Conservation (phyloP, 2,888 invertebrate genomes). For the Eupithecia dodoneata region DNA sequence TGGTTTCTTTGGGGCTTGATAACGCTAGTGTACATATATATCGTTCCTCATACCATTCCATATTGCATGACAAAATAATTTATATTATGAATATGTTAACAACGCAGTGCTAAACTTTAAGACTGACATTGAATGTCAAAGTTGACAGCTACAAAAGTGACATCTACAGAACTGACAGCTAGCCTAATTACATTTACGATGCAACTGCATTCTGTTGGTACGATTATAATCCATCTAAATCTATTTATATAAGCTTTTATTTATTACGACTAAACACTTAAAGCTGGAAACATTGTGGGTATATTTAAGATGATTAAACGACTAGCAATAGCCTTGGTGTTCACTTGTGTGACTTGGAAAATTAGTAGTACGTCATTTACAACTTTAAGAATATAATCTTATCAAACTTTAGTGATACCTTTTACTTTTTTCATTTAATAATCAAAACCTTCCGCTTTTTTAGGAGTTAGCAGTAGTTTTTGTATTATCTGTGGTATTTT, state of each 20-base stretch:
- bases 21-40: neutral
- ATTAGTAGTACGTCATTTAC: neutral
- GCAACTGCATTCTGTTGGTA: neutral
- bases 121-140: slow-evolving; percentile 13
- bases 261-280: neutral
- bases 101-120: neutral
- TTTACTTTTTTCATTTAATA: neutral
- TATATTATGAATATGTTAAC: neutral
- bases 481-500: neutral
- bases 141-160: slow-evolving; percentile 9
- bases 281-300: neutral
- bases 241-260: slow-evolving; percentile 6
- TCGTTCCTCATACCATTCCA: too few relatives aligned
- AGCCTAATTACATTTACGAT: slow-evolving; percentile 7
- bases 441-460: neutral
- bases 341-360: neutral
- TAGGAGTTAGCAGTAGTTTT: too few relatives aligned
- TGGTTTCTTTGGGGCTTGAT: neutral
- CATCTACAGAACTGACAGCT: slow-evolving; percentile 5
- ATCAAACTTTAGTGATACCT: too few relatives aligned
- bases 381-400: neutral
- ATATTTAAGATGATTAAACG: neutral
- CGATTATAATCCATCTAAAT: neutral
- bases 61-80: neutral
- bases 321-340: neutral